Evolutionary conservation across 2,113 vertebrate genomes (phyloP), one percentile per base, ranked within the genome.

Genomic region (Candoia aspera): DNA sequence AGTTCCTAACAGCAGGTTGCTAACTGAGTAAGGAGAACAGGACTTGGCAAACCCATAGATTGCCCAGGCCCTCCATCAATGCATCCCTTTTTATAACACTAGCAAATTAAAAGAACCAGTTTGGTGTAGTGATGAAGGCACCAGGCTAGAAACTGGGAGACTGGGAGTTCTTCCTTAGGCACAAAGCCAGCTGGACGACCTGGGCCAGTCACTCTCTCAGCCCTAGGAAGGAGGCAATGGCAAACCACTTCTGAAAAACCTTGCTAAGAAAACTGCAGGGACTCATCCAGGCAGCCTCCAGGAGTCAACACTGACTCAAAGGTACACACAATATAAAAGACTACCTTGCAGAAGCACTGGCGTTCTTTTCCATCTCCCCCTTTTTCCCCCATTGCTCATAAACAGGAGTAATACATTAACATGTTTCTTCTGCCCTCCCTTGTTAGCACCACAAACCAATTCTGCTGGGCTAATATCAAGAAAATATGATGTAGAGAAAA

Each of bases 381-480:
- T 93, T 94, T 91, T 95, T 93, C 92, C 92, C 93, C 93, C 92
- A 91, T 68, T 89, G 90, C 93, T 95, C 84, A 54, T 94, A 96
- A 97, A 97, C 97, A 94, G 94, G 93, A 94, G 19, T 93, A 95
- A 93, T 29, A 95, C 57, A 96, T 97, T 96, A 97, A 96, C 97
- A 94, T 95, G 90, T 93, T 95, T 62, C 90, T 96, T 92, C 96
- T 97, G 96, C 95, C 97, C 92, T 55, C 97, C 96, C 96, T 98
- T 96, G 97, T 98, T 98, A 98, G 94, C 96, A 97, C 95, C 95
- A 94, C 94, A 93, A 96, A 88, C 95, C 94, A 96, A 97, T 97
- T 97, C 95, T 95, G 96, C 94, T 90, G 96, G 94, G 90, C 73
- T 93, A n/a, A 60, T 95, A 95, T 93, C 24, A 92, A 84, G 91